These are phyloP conservation scores for Botrylloides violaceus DNA, from an alignment of 23 tunicate genomes.

Conservation along the genomic window DNA sequence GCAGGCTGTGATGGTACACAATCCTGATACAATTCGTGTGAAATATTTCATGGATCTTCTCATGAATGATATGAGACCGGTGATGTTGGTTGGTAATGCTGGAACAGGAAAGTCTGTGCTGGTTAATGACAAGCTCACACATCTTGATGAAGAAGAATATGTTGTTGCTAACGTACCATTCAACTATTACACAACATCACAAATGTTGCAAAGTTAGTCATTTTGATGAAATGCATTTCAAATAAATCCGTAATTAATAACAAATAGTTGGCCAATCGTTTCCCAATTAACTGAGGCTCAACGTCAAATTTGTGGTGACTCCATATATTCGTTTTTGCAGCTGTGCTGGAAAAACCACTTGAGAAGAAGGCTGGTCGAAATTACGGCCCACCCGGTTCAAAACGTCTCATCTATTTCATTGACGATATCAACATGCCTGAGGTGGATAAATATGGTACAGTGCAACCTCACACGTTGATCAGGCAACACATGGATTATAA, in stretches of 20 bases:
- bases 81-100: constrained; percentile 93
- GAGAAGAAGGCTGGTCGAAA: constrained; percentile 98
- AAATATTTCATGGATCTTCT: constrained; percentile 92
- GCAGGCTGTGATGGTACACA: constrained; percentile 90
- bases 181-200: constrained; percentile 95
- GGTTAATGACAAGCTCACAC: constrained; percentile 68
- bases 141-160: constrained; percentile 80
- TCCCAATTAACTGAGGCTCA: neutral
- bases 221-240: neutral
- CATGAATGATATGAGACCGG: constrained; percentile 79
- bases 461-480: constrained; percentile 96
- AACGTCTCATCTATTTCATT: constrained; percentile 82
- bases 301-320: neutral
- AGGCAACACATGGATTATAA: constrained; percentile 97
- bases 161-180: constrained; percentile 95
- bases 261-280: neutral
- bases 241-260: neutral
- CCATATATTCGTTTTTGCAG: constrained; percentile 19
- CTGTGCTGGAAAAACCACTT: constrained; percentile 95
- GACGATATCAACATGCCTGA: constrained; percentile 99
- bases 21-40: constrained; percentile 81
- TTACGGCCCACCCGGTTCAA: constrained; percentile 97
- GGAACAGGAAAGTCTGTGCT: constrained; percentile 98
- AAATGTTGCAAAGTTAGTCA: constrained; percentile 92
- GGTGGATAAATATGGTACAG: constrained; percentile 94